These are phyloP conservation scores for Cyanoramphus novaezelandiae DNA, from an alignment of 2,113 vertebrate species.

Conservation along the genomic window DNA sequence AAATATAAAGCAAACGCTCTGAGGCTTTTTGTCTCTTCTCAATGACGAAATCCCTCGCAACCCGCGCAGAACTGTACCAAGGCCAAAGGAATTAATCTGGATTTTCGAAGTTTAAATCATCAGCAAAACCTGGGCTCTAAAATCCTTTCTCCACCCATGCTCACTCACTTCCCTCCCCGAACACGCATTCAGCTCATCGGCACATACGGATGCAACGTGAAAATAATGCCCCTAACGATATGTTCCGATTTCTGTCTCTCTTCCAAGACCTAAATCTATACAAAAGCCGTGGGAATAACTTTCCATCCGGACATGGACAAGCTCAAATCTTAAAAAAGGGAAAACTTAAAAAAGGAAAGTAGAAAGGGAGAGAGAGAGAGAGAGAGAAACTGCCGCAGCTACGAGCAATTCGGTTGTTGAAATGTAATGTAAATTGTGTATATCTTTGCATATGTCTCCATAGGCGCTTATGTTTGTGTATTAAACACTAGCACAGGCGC, in stretches of 20 bases:
- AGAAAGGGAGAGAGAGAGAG: neutral
- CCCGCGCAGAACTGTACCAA: fast-evolving
- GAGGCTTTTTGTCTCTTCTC: neutral
- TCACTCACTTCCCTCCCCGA: neutral
- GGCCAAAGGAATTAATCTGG: neutral
- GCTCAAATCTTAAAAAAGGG: neutral
- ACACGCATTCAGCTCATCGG: neutral
- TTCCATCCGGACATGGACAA: neutral
- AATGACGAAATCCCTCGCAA: neutral
- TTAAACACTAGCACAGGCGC: neutral
- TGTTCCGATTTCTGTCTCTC: neutral
- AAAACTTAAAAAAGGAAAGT: neutral
- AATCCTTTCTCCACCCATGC: neutral
- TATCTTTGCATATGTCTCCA: constrained; percentile 25
- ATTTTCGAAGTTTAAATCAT: neutral
- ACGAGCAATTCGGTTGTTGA: constrained; percentile 8
- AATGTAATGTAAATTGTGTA: constrained; percentile 40
- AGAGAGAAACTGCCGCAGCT: neutral
- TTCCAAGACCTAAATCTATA: neutral
- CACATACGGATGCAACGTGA: neutral
- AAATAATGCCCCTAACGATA: neutral
- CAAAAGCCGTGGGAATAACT: neutral
- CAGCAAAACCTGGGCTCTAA: neutral
- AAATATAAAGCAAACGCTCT: neutral
- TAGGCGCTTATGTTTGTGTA: neutral